Percentiles rank a stretch among this genome's conserved stretches.
phyloP scores from a whole-genome alignment of 2,888 invertebrate genomes.

The Alloscopus bannaensis region DNA sequence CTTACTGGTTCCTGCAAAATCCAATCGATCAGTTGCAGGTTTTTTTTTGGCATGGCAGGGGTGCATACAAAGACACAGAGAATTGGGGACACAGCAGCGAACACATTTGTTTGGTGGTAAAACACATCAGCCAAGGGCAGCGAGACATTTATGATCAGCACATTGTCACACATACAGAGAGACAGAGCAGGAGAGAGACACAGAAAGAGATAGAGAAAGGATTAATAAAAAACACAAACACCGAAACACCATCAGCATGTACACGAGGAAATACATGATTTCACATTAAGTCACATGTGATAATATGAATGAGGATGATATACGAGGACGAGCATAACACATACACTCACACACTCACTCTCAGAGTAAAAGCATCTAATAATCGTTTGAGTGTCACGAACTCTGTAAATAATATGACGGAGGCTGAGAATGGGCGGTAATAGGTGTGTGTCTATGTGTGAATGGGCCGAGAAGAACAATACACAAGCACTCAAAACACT shows the following conservation, averaged over 20 bases:
- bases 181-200: constrained; percentile 40
- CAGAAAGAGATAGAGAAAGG: constrained; percentile 35
- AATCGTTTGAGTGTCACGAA: too few relatives aligned
- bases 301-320: too few relatives aligned
- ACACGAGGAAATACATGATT: constrained; percentile 30
- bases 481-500: too few relatives aligned
- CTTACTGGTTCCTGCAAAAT: constrained; percentile 73
- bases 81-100: constrained; percentile 53
- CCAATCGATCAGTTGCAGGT: constrained; percentile 67
- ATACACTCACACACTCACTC: too few relatives aligned
- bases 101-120: constrained; percentile 48
- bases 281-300: too few relatives aligned
- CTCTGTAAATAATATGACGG: too few relatives aligned
- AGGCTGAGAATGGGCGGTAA: too few relatives aligned
- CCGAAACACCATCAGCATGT: constrained; percentile 53
- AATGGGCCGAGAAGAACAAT: too few relatives aligned
- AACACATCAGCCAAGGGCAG: constrained; percentile 57
- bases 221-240: constrained; percentile 55
- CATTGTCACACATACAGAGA: constrained; percentile 51
- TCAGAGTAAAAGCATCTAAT: too few relatives aligned
- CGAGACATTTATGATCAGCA: constrained; percentile 58
- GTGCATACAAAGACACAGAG: constrained; percentile 59
- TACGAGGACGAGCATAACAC: too few relatives aligned
- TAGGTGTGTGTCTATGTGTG: too few relatives aligned
- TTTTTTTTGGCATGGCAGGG: constrained; percentile 60